Base-by-base conservation (phyloP, 1,140 invertebrate species). In the Cotesia chilonis region DNA sequence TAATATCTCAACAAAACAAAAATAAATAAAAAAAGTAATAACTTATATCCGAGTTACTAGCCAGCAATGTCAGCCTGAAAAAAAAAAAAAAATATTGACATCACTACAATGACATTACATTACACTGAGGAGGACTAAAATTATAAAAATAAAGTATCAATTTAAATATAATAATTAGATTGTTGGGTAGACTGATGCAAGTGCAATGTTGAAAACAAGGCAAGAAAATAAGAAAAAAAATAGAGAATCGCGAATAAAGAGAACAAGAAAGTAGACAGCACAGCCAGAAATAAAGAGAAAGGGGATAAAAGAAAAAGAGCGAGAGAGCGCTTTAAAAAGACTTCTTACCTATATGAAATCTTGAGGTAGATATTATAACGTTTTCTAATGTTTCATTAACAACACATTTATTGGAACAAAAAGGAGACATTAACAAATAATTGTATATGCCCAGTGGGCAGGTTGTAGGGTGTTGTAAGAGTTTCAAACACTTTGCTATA, bases 391-490 rank as follows among this genome's bases (percentile, higher is more conserved):
- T 52, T 63, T 71, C 57, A 73, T 35, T 73, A 61, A 57, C 37
- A 51, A 63, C 70, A 72, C 67, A 70, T 72, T 75, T 47, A 51
- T 51, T 20, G 37, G 28, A 71, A 71, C 41, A 73, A 73, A 70
- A 73, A 71, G 64, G 68, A 51, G 71, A 75, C 74, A 75, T 71
- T 68, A 73, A 70, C 68, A 64, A 38, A 61, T 70, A 35, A 66
- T 37, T 70, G 70, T n/a, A 14, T 71, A 52, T 51, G 71, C 71
- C 74, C 52, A 65, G 28, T 35, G 20, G 64, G 63, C 57, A 41
- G 47, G 59, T 47, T 70, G 52, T 28, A 38, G 36, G 68, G 63
- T 28, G 54, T 17, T 63, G 70, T 51, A 28, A 73, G 61, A 55
- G 35, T 63, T 67, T 68, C 71, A 73, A 73, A 71, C 68, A 71